Conservation (phyloP, 1,140 invertebrate species). For the Oryzaephilus surinamensis region DNA sequence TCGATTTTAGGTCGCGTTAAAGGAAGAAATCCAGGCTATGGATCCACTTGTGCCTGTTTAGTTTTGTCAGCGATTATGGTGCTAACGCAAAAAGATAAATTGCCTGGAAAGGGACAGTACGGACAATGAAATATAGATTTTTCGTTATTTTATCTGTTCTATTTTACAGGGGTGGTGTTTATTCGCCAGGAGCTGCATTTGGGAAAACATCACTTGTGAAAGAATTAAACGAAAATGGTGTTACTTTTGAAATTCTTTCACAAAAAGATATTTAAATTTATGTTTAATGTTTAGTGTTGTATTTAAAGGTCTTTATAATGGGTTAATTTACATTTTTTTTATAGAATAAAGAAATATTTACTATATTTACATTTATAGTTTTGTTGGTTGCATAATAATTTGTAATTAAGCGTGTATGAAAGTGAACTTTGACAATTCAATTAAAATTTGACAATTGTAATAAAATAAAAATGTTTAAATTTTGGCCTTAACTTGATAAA, state of each 20-base stretch:
- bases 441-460: too few species aligned
- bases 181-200: constrained; percentile 49
- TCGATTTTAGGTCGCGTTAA: constrained; percentile 51
- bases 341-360: too few species aligned
- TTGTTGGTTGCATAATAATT: too few species aligned
- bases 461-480: too few species aligned
- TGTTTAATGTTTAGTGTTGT: constrained; percentile 16
- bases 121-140: constrained; percentile 37
- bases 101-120: constrained; percentile 63
- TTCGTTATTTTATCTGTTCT: constrained; percentile 32
- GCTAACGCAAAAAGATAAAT: constrained; percentile 62
- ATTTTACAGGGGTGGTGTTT: constrained; percentile 54
- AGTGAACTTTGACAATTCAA: too few species aligned
- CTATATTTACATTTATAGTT: too few species aligned
- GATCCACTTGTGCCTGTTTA: constrained; percentile 62
- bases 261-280: too few species aligned
- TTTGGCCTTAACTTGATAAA: too few species aligned
- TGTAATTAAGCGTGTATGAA: too few species aligned
- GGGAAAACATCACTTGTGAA: constrained; percentile 51
- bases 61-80: constrained; percentile 63
- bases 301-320: constrained; percentile 13
- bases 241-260: constrained; percentile 47
- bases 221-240: constrained; percentile 44
- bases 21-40: constrained; percentile 70
- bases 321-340: too few species aligned